phyloP scores from a whole-genome alignment of 2,888 invertebrate species.

The Stenolophus ochropezus region DNA sequence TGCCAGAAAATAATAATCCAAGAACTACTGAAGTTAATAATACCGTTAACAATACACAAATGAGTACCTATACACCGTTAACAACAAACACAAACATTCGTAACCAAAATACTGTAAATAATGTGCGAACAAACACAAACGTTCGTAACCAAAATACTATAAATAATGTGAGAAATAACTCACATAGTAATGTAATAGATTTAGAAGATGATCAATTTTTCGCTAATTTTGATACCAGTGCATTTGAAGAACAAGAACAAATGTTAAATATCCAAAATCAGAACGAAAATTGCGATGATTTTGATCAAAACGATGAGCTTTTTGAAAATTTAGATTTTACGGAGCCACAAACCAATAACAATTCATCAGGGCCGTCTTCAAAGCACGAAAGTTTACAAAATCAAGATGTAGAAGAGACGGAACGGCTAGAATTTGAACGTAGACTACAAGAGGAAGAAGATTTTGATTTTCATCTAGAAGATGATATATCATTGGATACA shows the following conservation, averaged over 20 bases:
- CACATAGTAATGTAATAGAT: background rate
- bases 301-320: conserved; percentile 65
- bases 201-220: conserved; percentile 19
- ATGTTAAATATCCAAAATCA: conserved; percentile 42
- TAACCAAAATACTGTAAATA: background rate
- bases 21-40: background rate
- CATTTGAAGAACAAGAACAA: conserved; percentile 51
- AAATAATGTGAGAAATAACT: conserved; percentile 55
- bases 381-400: background rate
- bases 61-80: background rate
- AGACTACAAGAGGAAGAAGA: conserved; percentile 23
- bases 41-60: conserved; percentile 60
- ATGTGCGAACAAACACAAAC: background rate
- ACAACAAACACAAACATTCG: background rate
- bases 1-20: conserved; percentile 74
- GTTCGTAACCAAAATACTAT: background rate
- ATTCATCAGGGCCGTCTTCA: background rate
- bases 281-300: conserved; percentile 59
- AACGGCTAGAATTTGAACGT: conserved; percentile 3
- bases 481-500: background rate
- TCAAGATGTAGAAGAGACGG: conserved; percentile 24
- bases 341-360: conserved; percentile 63
- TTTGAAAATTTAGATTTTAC: conserved; percentile 69
- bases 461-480: conserved; percentile 15
- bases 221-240: background rate